Evolutionary conservation across 2,888 invertebrate genomes (phyloP), one percentile per base, ranked within the genome.

Genomic region (Ctena decussata): DNA sequence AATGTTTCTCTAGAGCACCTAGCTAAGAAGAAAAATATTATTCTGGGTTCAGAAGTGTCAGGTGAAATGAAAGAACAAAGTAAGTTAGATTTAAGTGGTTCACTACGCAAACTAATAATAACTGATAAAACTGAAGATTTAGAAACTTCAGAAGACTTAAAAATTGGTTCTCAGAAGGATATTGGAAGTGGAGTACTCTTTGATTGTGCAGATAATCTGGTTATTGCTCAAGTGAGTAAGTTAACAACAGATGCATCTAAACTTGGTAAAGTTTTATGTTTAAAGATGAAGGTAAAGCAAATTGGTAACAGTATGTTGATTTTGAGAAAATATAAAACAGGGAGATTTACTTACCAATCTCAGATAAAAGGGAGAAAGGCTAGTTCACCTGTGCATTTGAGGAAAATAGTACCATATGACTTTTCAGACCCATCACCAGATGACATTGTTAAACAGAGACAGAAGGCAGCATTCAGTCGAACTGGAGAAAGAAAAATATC

Each of bases 351-450:
- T 21, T 93, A 87, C 75, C 71, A 49, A 15, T 77, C 75, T 18
- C 93, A 93, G 82, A 85, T 76, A 27, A 87, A 84, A 73, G 69
- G 77, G 27, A 37, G 78, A 11, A 77, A 76, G 24, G 60, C 39
- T 27, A 44, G 30, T 11, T 74, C 60, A 27, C 71, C 53, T 53
- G 41, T 65, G 15, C 41, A 83, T 21, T 8, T 81, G 57, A 80
- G 84, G 8, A 70, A 82, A n/a, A 85, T 93, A 15, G 76, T 70
- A 24, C 87, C 93, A 69, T 97, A 97, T 95, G 96, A 96, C 86
- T 97, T 97, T 95, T 95, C 96, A 41, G 96, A 96, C 57, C 96
- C 96, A 1, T 97, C 97, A 0, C 97, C 97, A 15, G 97, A 97
- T 95, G 97, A 96, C 94, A 90, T 96, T 78, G 96, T 97, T 77